Evolutionary conservation across 2,888 invertebrate species (phyloP), one percentile per base, ranked within the genome.

Genomic region (Rhimphoctona megacephalus): DNA sequence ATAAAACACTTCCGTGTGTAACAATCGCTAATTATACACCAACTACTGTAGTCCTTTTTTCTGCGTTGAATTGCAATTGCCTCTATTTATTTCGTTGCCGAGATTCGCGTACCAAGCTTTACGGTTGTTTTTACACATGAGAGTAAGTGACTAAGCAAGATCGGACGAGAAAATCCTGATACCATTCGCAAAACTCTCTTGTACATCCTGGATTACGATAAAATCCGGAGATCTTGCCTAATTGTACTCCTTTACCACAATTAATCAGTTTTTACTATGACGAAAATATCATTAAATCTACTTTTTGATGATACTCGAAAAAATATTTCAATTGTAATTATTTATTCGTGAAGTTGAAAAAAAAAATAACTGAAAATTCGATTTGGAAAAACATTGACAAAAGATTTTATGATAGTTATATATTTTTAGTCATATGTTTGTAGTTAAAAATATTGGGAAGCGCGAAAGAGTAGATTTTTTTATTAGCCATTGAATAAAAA

Each of bases 11-110:
- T 86, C 84, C 87, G 87, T 61, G 84, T 86, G 78, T 87, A 87
- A 88, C 88, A 88, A 88, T 88, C 85, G 88, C 87, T 88, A 87
- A 88, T 88, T 88, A 86, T 73, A 84, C 82, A 67, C 76, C 46
- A 70, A 76, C 80, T 76, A 73, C 79, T 73, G n/a, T 86, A 84
- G 61, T 84, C 54, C 74, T 69, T 77, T 82, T 79, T 86, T 85
- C 77, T 66, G 70, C 61, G 70, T 67, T 54, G 52, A 46, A 67
- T 67, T 61, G 74, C 76, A 46, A 81, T 81, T 61, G 79, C 69
- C 39, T 64, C 64, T 81, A 64, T 70, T 66, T 72, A n/a, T 70
- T 61, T 81, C 52, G 80, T 25, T 39, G 46, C 49, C 19, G 70
- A 70, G 67, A 79, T 69, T 72, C n/a, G 78, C 69, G 72, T 49